phyloP scores from a whole-genome alignment of 2,888 invertebrate genomes.

The Enchytraeus crypticus region DNA sequence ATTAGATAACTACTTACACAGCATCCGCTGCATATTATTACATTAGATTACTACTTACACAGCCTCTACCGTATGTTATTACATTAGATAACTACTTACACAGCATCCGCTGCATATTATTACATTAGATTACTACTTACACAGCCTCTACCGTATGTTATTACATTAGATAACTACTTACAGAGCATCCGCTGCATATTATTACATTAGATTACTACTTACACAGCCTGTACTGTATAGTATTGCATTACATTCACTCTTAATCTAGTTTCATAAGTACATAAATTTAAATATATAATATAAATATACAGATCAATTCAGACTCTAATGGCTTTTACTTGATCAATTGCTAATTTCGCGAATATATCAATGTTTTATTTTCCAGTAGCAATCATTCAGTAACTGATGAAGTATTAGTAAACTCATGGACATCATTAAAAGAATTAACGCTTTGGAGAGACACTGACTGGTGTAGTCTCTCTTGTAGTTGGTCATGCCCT shows the following conservation, averaged over 20 bases:
- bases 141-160: background rate
- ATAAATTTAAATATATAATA: background rate
- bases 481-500: slow-evolving; percentile 40
- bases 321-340: too few species aligned
- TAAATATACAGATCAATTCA: background rate
- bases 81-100: background rate
- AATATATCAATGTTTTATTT: too few species aligned
- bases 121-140: background rate
- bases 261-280: too few species aligned
- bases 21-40: background rate
- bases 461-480: slow-evolving; percentile 45
- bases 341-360: too few species aligned
- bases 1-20: background rate
- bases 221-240: background rate
- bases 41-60: background rate
- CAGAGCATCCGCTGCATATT: background rate
- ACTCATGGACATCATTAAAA: too few species aligned
- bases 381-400: too few species aligned
- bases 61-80: background rate
- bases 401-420: too few species aligned
- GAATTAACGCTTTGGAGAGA: too few species aligned
- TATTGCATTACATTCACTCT: background rate
- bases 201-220: background rate
- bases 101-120: background rate
- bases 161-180: background rate